These are phyloP conservation scores for Onychorhynchus coronatus DNA, from an alignment of 2,113 vertebrate genomes.

Conservation along the genomic window DNA sequence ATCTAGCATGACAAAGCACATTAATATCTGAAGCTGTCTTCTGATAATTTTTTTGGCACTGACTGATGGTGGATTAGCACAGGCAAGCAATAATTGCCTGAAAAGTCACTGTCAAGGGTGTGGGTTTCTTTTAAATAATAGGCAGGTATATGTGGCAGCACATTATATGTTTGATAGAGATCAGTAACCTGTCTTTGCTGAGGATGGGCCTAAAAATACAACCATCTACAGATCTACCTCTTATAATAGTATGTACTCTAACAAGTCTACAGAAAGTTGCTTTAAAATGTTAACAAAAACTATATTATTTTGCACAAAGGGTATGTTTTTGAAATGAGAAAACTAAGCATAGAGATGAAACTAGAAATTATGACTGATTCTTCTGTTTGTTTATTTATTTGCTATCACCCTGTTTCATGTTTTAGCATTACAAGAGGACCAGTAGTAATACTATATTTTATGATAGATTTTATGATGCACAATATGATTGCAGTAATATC, in stretches of 20 bases:
- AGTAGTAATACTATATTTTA: not conserved
- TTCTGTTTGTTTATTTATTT: not conserved
- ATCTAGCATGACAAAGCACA: not conserved
- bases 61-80: not conserved
- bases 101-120: not conserved
- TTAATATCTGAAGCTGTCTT: not conserved
- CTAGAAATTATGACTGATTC: not conserved
- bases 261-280: not conserved
- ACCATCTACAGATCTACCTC: not conserved
- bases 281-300: not conserved
- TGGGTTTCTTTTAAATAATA: not conserved
- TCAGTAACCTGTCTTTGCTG: not conserved
- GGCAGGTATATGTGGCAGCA: not conserved
- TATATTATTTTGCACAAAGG: not conserved
- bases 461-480: not conserved
- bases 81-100: not conserved
- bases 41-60: not conserved
- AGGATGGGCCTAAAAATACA: not conserved
- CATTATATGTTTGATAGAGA: not conserved
- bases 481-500: not conserved
- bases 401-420: not conserved
- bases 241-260: not conserved
- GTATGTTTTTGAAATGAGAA: not conserved
- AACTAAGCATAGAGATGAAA: not conserved
- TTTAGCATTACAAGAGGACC: not conserved